Evolutionary conservation across 1,140 invertebrate genomes (phyloP).

Genomic region (Microvelia longipes): DNA sequence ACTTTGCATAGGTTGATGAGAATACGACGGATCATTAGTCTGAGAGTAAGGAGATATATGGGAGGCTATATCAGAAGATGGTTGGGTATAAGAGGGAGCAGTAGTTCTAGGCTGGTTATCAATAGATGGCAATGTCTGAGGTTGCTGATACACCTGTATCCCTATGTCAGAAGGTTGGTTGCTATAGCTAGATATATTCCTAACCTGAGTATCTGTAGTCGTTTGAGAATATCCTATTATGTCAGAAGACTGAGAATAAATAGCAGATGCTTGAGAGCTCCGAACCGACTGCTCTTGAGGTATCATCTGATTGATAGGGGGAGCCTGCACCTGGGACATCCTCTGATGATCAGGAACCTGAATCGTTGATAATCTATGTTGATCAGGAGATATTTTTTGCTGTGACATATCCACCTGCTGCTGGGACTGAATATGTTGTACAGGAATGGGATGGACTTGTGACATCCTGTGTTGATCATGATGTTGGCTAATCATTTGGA

Average conservation of each 20-base stretch:
- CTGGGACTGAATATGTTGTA: too few species aligned
- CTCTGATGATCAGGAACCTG: background rate
- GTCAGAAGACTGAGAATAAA: background rate
- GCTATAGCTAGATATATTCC: too few species aligned
- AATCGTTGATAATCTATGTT: background rate
- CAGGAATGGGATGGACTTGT: background rate
- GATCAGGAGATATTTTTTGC: background rate
- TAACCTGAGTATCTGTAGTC: background rate
- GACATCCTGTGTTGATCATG: background rate
- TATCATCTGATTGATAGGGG: background rate
- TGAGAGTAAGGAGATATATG: too few species aligned
- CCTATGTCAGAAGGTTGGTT: too few species aligned
- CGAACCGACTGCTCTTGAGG: too few species aligned
- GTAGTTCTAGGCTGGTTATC: too few species aligned
- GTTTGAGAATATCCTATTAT: background rate
- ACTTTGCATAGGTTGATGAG: background rate
- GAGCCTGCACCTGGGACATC: background rate
- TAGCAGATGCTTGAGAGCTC: too few species aligned
- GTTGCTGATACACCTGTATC: too few species aligned
- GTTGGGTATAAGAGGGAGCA: too few species aligned
- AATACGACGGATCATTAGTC: background rate
- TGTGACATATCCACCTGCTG: conserved; percentile 8
- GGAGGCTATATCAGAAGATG: too few species aligned
- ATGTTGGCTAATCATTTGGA: too few species aligned
- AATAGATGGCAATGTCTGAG: too few species aligned